Conservation (phyloP, 2,797 vertebrate species). For the Odontamblyopus lacepedii region DNA sequence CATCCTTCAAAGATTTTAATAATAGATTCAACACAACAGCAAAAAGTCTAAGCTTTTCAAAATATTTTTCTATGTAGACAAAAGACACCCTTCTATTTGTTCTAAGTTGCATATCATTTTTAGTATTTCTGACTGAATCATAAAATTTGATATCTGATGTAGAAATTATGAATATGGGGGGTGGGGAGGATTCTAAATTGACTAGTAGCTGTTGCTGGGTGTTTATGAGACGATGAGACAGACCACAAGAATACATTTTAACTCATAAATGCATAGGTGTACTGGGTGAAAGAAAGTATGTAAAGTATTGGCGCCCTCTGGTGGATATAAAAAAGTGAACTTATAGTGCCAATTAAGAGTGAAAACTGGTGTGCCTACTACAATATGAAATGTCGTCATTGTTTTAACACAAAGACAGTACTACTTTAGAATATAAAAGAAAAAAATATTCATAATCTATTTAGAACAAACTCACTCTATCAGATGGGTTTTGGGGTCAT, state of each 20-base stretch:
- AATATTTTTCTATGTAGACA: neutral
- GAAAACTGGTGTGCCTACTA: neutral
- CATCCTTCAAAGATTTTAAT: slow-evolving; percentile 15
- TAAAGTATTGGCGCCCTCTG: slow-evolving; percentile 39
- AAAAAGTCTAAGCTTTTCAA: slow-evolving; percentile 5
- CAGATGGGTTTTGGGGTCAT: neutral
- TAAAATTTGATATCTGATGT: neutral
- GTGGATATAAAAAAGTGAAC: slow-evolving; percentile 29
- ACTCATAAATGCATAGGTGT: neutral
- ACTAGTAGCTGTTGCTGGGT: neutral
- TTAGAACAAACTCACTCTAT: neutral
- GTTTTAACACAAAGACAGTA: neutral
- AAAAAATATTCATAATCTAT: neutral
- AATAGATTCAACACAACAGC: slow-evolving; percentile 9
- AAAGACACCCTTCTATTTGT: neutral
- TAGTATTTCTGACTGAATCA: neutral
- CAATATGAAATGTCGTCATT: neutral
- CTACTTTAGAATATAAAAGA: neutral
- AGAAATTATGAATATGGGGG: neutral
- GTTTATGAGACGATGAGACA: neutral
- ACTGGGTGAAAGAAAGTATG: neutral
- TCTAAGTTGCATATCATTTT: neutral
- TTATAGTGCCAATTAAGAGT: neutral
- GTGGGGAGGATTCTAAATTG: neutral
- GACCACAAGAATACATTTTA: neutral